These are phyloP conservation scores for Drosophila fulvimacula DNA, from an alignment of 2,888 invertebrate species.

Conservation along the genomic window DNA sequence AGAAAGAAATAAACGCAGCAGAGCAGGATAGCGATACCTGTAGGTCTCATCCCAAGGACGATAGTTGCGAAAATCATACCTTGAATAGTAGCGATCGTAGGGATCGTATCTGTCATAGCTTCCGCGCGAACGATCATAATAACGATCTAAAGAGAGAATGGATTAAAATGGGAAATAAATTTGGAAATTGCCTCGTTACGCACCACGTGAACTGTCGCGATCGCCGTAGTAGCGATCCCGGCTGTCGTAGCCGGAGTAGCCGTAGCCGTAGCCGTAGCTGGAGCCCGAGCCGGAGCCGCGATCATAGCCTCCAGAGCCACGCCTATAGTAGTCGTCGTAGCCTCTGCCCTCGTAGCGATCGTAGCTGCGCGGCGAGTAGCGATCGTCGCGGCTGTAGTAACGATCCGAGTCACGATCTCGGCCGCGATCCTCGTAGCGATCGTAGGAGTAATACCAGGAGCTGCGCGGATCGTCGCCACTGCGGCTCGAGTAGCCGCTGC, in stretches of 20 bases:
- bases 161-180: background rate
- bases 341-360: conserved; percentile 80
- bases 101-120: conserved; percentile 79
- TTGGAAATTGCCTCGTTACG: background rate
- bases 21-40: conserved; percentile 81
- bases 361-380: conserved; percentile 69
- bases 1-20: conserved; percentile 4
- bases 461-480: conserved; percentile 77
- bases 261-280: conserved; percentile 76
- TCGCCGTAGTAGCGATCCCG: conserved; percentile 80
- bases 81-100: conserved; percentile 83
- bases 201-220: conserved; percentile 71
- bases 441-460: conserved; percentile 80
- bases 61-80: conserved; percentile 84
- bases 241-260: conserved; percentile 75
- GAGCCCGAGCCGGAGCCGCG: conserved; percentile 56
- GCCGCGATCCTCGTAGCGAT: conserved; percentile 81
- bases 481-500: conserved; percentile 73
- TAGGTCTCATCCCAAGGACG: conserved; percentile 85
- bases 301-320: conserved; percentile 58
- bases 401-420: conserved; percentile 73
- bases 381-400: conserved; percentile 78
- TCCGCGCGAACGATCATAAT: conserved; percentile 78
- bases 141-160: conserved; percentile 73
- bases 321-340: conserved; percentile 67